Evolutionary conservation across 2,888 invertebrate genomes (phyloP), one percentile per base, ranked within the genome.

Genomic region (Acronicta leporina): DNA sequence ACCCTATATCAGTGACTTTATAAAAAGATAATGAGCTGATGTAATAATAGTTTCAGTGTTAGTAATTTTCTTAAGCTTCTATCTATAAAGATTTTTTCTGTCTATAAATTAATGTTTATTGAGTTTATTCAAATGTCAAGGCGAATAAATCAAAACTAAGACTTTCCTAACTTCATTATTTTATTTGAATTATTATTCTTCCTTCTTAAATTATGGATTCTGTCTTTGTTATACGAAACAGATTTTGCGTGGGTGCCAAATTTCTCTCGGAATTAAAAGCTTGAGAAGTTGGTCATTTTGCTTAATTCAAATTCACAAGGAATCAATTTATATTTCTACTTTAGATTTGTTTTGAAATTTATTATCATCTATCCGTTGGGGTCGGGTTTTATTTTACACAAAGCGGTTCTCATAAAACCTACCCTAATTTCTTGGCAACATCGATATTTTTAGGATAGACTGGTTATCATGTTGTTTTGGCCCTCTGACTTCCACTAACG

Each of bases 111-210:
- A 20, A 3, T 20, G 20, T 33, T 11, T 1, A 33, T 45, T 9
- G 57, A 49, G 56, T 53, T 57, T 13, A 33, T 33, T 33, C 25
- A 48, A 69, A 70, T 64, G 38, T 44, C 51, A 70, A 40, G 59
- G 47, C 38, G 8, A 44, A 46, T 3, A 11, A 2, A 10, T 38
- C 8, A 54, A 38, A 45, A 27, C 15, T 35, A 45, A 49, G 51
- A 33, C 10, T 40, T 43, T 15, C 6, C 41, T 5, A 45, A 60
- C 14, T 65, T 42, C 15, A 16, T 13, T 57, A 20, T 50, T 52
- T 20, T 41, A 55, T 58, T 58, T 58, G 41, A 47, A 20, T 20
- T 33, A 25, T 58, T 59, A 15, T 5, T 50, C 8, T 53, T 52
- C n/a, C 33, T 10, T 44, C 46, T 49, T 16, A 51, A 47, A 47